Conservation (phyloP, 2,797 vertebrate genomes). For the Tauraco hartlaubi region DNA sequence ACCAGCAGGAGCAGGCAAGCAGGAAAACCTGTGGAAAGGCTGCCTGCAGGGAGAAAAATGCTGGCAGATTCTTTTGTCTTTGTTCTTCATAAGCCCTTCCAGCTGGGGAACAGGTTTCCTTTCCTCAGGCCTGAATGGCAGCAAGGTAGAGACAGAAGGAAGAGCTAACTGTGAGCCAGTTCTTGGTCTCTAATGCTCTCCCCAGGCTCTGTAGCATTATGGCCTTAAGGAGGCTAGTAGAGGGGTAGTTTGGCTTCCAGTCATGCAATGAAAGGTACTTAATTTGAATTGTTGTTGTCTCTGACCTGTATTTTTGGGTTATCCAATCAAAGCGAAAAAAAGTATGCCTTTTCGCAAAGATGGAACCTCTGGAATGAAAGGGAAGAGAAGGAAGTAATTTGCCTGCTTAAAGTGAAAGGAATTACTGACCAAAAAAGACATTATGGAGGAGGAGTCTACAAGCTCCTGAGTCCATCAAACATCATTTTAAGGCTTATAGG, state of each 20-base stretch:
- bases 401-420: neutral
- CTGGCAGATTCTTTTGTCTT: neutral
- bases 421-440: neutral
- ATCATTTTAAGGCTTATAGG: neutral
- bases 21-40: neutral
- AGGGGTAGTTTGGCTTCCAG: neutral
- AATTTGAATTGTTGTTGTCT: neutral
- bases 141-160: neutral
- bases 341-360: neutral
- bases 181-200: neutral
- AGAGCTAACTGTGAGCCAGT: neutral
- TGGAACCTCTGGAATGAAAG: neutral
- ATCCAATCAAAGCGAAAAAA: neutral
- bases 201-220: neutral
- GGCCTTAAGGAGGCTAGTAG: neutral
- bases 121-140: neutral
- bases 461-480: neutral
- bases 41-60: neutral
- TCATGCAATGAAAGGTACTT: neutral
- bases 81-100: neutral
- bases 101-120: neutral
- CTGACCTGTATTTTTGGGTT: neutral
- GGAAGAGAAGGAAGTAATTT: neutral
- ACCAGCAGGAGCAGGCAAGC: neutral
- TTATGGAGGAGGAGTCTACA: neutral